Evolutionary conservation across 2,113 vertebrate species (phyloP).

Genomic region (Rousettus leschenaultii): DNA sequence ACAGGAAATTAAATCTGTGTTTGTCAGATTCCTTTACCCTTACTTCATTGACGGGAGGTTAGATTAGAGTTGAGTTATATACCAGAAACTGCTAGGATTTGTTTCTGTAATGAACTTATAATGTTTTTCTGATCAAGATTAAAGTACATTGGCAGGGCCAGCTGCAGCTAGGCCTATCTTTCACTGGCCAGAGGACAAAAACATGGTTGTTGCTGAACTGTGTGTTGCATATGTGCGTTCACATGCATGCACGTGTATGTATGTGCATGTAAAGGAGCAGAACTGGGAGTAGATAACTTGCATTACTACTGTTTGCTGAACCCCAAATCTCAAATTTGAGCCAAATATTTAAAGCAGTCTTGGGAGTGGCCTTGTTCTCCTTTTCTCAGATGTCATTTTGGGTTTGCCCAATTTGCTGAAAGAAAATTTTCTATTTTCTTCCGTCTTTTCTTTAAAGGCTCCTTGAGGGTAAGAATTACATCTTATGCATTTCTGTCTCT

Average conservation of each 20-base stretch:
- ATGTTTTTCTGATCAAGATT: conserved; percentile 19
- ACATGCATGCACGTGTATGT: background rate
- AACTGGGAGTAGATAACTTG: background rate
- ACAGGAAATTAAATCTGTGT: conserved; percentile 63
- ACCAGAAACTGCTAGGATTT: conserved; percentile 25
- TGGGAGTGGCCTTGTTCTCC: background rate
- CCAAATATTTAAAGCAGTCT: background rate
- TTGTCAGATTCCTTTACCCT: conserved; percentile 46
- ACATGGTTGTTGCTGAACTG: background rate
- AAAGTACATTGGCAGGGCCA: background rate
- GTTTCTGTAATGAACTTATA: conserved; percentile 50
- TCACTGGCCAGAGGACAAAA: background rate
- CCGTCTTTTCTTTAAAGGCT: background rate
- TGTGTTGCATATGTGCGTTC: background rate
- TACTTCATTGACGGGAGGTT: conserved; percentile 4
- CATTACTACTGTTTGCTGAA: background rate
- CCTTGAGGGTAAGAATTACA: background rate
- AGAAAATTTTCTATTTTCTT: background rate
- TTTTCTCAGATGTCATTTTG: background rate
- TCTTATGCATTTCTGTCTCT: background rate
- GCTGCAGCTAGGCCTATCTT: background rate
- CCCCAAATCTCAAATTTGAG: background rate
- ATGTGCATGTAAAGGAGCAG: background rate
- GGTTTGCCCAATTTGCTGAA: background rate
- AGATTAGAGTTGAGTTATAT: background rate